Evolutionary conservation across 2,113 vertebrate genomes (phyloP).

Genomic region (Microcebus griseorufus): DNA sequence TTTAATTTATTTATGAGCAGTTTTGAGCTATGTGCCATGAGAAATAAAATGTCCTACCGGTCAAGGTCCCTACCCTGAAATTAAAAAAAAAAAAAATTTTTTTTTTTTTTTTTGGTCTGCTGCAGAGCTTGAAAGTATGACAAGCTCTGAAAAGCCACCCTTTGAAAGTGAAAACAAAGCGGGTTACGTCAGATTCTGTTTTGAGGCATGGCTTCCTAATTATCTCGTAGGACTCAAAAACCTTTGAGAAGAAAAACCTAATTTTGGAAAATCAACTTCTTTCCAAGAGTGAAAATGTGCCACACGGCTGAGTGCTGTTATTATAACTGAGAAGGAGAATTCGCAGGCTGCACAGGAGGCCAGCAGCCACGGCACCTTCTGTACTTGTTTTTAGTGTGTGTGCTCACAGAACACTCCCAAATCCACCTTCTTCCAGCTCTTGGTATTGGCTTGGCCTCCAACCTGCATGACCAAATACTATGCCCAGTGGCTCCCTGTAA

Average conservation of each 20-base stretch:
- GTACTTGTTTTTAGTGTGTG: not conserved
- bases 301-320: constrained; percentile 25
- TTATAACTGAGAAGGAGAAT: constrained; percentile 27
- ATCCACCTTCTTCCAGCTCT: not conserved
- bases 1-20: constrained; percentile 5
- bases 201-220: constrained; percentile 63
- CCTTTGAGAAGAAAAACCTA: constrained; percentile 63
- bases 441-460: not conserved
- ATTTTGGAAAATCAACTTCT: constrained; percentile 75
- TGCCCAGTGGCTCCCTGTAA: not conserved
- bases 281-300: constrained; percentile 64
- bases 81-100: not conserved
- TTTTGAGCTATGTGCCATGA: not conserved
- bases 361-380: not conserved
- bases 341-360: not conserved
- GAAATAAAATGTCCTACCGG: not conserved
- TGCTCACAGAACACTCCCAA: not conserved
- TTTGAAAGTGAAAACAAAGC: constrained; percentile 43
- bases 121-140: not conserved
- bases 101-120: not conserved
- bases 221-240: constrained; percentile 65
- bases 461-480: not conserved
- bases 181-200: constrained; percentile 62
- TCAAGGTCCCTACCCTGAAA: not conserved
- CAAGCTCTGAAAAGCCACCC: not conserved